Evolutionary conservation across 2,797 vertebrate species (phyloP).

Genomic region (Phataginus tetradactyla): DNA sequence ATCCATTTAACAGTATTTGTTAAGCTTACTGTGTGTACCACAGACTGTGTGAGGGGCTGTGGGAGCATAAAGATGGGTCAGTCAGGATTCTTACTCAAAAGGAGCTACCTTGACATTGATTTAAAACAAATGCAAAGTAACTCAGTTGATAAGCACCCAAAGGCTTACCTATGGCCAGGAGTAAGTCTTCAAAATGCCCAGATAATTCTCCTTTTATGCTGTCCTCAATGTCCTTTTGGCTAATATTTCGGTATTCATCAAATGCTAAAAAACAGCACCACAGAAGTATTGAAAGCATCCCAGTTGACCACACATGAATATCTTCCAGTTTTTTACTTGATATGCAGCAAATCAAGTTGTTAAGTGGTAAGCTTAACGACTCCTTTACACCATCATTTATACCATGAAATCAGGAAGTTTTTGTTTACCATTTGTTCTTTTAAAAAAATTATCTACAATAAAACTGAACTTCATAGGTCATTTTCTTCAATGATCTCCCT

Average conservation of each 20-base stretch:
- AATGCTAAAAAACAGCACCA: constrained; percentile 86
- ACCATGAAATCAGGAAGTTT: neutral
- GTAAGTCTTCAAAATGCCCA: constrained; percentile 89
- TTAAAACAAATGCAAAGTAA: neutral
- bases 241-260: constrained; percentile 91
- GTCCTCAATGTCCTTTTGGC: constrained; percentile 92
- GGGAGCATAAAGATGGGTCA: neutral
- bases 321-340: neutral
- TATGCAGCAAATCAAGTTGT: neutral
- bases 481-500: constrained; percentile 14
- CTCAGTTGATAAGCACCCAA: neutral
- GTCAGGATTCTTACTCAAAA: neutral
- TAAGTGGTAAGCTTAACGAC: neutral
- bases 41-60: neutral
- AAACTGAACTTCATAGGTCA: neutral
- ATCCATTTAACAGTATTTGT: neutral
- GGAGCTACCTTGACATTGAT: neutral
- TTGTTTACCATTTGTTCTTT: neutral
- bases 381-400: neutral
- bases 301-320: neutral
- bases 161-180: constrained; percentile 92
- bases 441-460: neutral
- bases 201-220: constrained; percentile 93
- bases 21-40: neutral
- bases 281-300: constrained; percentile 42